These are phyloP conservation scores for Rotaria socialis DNA, from an alignment of 2,888 invertebrate species.

Conservation along the genomic window DNA sequence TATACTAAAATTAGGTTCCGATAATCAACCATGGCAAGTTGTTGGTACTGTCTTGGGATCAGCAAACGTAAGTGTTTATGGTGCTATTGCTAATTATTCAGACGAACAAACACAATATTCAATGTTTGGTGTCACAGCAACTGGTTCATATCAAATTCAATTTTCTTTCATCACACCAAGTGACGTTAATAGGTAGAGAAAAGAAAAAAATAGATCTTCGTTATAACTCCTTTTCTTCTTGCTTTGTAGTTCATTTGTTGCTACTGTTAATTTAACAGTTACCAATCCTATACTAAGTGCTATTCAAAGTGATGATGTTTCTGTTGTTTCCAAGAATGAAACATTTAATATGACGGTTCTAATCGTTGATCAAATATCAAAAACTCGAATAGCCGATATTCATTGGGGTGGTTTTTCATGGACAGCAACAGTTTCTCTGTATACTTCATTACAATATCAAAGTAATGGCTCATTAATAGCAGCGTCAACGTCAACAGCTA, in stretches of 20 bases:
- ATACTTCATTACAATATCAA: not conserved
- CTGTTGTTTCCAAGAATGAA: not conserved
- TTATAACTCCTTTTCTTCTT: not conserved
- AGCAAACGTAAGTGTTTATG: not conserved
- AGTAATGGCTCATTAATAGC: not conserved
- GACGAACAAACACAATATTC: not conserved
- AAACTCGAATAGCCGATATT: not conserved
- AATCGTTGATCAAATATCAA: not conserved
- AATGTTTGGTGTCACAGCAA: not conserved
- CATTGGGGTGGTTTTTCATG: not conserved
- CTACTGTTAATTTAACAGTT: not conserved
- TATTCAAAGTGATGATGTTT: not conserved
- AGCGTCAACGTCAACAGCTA: not conserved
- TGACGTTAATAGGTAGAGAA: not conserved
- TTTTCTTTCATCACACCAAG: not conserved
- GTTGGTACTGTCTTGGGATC: not conserved
- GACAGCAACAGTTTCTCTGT: not conserved
- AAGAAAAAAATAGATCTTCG: too few species aligned
- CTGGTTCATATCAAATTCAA: not conserved
- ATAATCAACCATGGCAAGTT: conserved; percentile 22
- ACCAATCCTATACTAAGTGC: not conserved
- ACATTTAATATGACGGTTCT: not conserved
- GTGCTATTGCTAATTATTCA: not conserved
- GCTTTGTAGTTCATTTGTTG: not conserved
- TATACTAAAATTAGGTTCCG: not conserved